A percentile compares a stretch with the other conserved stretches of the same genome.
Evolutionary conservation across 2,888 invertebrate genomes (phyloP).

Genomic region (Diarsia mendica): DNA sequence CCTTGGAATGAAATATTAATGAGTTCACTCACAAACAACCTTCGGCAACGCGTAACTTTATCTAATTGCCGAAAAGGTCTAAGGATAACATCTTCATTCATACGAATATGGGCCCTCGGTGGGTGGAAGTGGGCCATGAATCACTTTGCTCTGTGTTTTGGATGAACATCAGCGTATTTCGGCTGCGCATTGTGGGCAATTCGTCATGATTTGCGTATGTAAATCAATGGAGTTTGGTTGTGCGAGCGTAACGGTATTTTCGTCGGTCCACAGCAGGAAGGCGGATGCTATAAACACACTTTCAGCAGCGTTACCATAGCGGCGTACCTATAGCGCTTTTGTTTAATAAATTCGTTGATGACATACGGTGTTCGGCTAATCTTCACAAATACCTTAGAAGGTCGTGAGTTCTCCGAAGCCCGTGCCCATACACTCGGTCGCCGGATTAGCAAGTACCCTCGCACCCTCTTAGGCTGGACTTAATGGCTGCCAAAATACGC

Average conservation of each 20-base stretch:
- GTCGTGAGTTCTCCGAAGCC: conserved; percentile 40
- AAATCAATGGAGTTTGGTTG: conserved; percentile 88
- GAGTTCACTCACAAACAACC: conserved; percentile 65
- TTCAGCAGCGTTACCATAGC: conserved; percentile 81
- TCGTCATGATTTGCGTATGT: conserved; percentile 90
- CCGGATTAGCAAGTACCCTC: conserved; percentile 64
- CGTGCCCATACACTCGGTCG: conserved; percentile 63
- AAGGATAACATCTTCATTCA: conserved; percentile 71
- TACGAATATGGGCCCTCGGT: conserved; percentile 68
- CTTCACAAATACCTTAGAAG: conserved; percentile 51
- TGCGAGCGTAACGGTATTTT: conserved; percentile 89
- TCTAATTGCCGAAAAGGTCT: conserved; percentile 65
- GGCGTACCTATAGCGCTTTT: conserved; percentile 74
- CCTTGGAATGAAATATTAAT: conserved; percentile 70
- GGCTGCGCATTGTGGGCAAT: conserved; percentile 86
- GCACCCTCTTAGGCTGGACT: conserved; percentile 41
- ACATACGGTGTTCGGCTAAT: conserved; percentile 50
- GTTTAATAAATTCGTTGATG: conserved; percentile 71
- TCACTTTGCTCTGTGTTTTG: conserved; percentile 67
- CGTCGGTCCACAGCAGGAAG: conserved; percentile 88
- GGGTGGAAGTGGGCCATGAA: conserved; percentile 71
- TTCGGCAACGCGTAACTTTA: conserved; percentile 56
- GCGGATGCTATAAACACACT: conserved; percentile 90
- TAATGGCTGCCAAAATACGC: conserved; percentile 62
- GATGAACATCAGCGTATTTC: conserved; percentile 77